A percentile compares a stretch with the other conserved stretches of the same genome.
Evolutionary conservation across 2,797 vertebrate species (phyloP).

Genomic region (Astyanax mexicanus): DNA sequence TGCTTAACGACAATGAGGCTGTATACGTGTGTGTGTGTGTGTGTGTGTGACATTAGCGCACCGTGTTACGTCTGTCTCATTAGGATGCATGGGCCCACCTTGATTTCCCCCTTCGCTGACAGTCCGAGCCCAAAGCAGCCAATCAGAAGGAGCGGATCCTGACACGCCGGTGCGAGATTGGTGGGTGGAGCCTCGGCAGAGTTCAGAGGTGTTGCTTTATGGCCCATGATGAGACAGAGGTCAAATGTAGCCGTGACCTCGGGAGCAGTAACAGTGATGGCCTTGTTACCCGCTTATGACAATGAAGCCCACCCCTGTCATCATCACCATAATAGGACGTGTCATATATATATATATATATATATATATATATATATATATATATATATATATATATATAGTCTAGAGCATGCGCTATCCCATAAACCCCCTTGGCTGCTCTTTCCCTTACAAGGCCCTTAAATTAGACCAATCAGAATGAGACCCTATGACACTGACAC

Average conservation of each 20-base stretch:
- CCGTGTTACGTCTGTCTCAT: conserved; percentile 97
- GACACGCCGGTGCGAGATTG: conserved; percentile 41
- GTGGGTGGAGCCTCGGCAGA: conserved; percentile 31
- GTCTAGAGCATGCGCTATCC: conserved; percentile 68
- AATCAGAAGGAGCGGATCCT: conserved; percentile 43
- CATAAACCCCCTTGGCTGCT: conserved; percentile 26
- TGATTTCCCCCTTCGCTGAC: conserved; percentile 84
- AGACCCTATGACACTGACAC: no score
- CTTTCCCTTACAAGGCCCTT: conserved; percentile 69
- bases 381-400: no score
- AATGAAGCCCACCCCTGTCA: conserved; percentile 74
- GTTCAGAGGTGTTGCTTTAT: conserved; percentile 64
- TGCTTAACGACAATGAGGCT: conserved; percentile 81
- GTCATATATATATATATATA: no score
- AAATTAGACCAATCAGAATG: conserved; percentile 73
- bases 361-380: no score
- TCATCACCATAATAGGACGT: conserved; percentile 73
- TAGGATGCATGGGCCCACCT: conserved; percentile 98
- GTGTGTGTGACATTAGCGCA: conserved; percentile 89
- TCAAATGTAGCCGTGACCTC: conserved; percentile 83
- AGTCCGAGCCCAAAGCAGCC: conserved; percentile 84
- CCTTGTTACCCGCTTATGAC: conserved; percentile 81
- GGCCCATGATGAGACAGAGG: conserved; percentile 75
- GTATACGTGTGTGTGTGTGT: conserved; percentile 38
- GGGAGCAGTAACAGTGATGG: conserved; percentile 80